Percentiles rank a stretch among this genome's conserved stretches.
Conservation (phyloP, 2,888 invertebrate species). For the Electrophaes corylata region DNA sequence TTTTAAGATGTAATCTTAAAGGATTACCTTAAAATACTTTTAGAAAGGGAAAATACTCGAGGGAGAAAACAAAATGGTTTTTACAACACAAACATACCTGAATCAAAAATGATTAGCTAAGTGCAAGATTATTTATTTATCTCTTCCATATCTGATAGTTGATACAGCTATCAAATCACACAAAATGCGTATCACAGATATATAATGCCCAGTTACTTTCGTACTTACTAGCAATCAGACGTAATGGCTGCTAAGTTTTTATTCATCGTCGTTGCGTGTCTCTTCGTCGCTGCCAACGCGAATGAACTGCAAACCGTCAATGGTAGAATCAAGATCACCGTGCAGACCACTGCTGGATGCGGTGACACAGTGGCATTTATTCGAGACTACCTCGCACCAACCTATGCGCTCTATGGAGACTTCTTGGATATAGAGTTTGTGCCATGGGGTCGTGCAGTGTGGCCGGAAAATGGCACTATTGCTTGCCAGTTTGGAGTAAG, state of each 20-base stretch:
- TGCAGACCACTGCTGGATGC: conserved; percentile 68
- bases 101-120: conserved; percentile 1
- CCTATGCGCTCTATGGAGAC: conserved; percentile 58
- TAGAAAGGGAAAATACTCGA: conserved; percentile 53
- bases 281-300: conserved; percentile 37
- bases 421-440: conserved; percentile 70
- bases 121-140: conserved; percentile 26
- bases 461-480: conserved; percentile 50
- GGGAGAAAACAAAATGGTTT: conserved; percentile 60
- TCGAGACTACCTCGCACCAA: conserved; percentile 50
- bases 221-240: conserved; percentile 31
- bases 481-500: conserved; percentile 59
- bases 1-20: conserved; percentile 71
- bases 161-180: conserved; percentile 25
- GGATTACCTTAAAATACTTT: conserved; percentile 76
- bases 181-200: conserved; percentile 20
- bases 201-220: conserved; percentile 36
- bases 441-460: conserved; percentile 71
- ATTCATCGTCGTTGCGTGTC: conserved; percentile 30
- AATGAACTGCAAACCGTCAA: conserved; percentile 52
- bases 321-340: conserved; percentile 65
- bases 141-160: conserved; percentile 29
- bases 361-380: conserved; percentile 64
- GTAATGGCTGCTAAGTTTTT: conserved; percentile 47
- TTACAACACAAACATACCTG: conserved; percentile 39